These are phyloP conservation scores for Salticus scenicus DNA, from an alignment of 2,888 invertebrate species.

Conservation along the genomic window DNA sequence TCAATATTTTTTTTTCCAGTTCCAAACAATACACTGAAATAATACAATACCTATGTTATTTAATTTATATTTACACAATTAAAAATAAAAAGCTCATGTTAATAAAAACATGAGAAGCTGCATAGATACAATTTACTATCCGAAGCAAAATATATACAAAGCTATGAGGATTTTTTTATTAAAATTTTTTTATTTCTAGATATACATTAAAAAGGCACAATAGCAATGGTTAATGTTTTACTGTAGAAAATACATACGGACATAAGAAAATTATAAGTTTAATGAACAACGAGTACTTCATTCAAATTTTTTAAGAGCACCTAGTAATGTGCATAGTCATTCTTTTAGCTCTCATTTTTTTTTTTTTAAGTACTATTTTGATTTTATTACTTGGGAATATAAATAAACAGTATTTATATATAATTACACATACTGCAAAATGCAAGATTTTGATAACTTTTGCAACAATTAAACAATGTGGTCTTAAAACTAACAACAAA, in stretches of 20 bases:
- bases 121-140: too few relatives aligned
- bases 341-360: too few relatives aligned
- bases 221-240: not conserved
- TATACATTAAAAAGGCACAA: constrained; percentile 19
- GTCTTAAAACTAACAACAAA: too few relatives aligned
- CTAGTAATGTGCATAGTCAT: not conserved
- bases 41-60: not conserved
- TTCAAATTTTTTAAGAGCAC: not conserved
- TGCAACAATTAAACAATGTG: too few relatives aligned
- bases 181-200: not conserved
- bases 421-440: too few relatives aligned
- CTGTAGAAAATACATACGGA: not conserved
- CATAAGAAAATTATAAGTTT: not conserved
- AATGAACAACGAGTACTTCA: not conserved
- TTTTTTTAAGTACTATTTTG: too few relatives aligned
- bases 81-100: not conserved
- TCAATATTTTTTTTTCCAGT: too few relatives aligned
- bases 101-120: too few relatives aligned
- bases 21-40: not conserved
- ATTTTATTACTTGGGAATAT: too few relatives aligned
- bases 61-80: too few relatives aligned
- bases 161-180: not conserved
- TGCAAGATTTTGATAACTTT: too few relatives aligned
- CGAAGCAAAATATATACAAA: not conserved
- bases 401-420: too few relatives aligned